Conservation (phyloP, 2,888 invertebrate species). For the Cactoblastis cactorum region DNA sequence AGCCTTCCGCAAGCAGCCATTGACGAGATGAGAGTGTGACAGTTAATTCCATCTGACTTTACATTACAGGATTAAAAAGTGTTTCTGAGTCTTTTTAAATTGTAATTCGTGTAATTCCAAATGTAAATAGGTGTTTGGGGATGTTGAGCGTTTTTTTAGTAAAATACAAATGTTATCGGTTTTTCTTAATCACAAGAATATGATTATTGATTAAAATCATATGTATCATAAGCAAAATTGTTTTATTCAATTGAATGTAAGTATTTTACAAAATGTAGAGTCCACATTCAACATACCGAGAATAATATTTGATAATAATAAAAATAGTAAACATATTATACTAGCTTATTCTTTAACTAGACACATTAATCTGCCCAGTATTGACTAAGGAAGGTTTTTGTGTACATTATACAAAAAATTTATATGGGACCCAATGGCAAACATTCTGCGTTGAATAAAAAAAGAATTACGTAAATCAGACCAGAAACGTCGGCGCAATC, state of each 20-base stretch:
- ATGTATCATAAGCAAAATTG: conserved; percentile 37
- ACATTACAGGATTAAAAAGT: conserved; percentile 50
- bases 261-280: conserved; percentile 14
- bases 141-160: conserved; percentile 45
- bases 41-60: conserved; percentile 52
- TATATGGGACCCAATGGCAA: too few species aligned
- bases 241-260: conserved; percentile 24
- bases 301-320: neutral
- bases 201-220: conserved; percentile 64
- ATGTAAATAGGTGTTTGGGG: conserved; percentile 57
- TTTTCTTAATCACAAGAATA: conserved; percentile 54
- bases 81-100: conserved; percentile 37
- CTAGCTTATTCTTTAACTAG: too few species aligned
- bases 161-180: conserved; percentile 55
- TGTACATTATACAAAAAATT: too few species aligned
- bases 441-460: too few species aligned
- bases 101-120: conserved; percentile 26
- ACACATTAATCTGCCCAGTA: too few species aligned
- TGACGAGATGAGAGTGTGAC: conserved; percentile 95
- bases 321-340: too few species aligned
- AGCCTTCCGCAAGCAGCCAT: conserved; percentile 90
- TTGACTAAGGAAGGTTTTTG: too few species aligned
- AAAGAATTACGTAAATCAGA: too few species aligned
- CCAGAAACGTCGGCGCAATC: too few species aligned
- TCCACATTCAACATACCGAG: too few species aligned